Evolutionary conservation across 2,113 vertebrate genomes (phyloP), one percentile per base, ranked within the genome.

Genomic region (Etia nguti): DNA sequence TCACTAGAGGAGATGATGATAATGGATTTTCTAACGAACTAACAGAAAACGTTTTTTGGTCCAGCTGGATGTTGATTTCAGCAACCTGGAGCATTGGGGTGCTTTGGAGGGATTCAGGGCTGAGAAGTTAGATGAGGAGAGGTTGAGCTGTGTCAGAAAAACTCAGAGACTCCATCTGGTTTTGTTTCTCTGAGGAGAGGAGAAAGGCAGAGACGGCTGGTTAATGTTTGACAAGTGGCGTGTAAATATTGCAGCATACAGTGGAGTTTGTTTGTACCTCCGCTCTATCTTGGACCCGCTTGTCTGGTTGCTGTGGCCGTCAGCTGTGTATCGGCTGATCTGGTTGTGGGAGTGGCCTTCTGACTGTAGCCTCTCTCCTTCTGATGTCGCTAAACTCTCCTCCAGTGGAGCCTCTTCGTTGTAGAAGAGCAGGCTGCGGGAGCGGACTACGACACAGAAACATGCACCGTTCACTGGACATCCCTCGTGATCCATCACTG

Each of bases 371-470:
- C 95, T 92, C 57, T 97, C 97, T 6, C 96, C 95, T 85, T 98
- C 97, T 92, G 97, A 87, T 3, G 97, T 96, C 92, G 97, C 94
- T 90, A 96, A 94, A 85, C 97, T 91, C 24, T 98, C 98, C 94
- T 98, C 98, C 96, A 98, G 93, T 0, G 97, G 96, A 81, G 97
- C 91, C 31, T 95, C 97, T 83, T 99, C 98, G 3, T 98, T 97
- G 38, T 98, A 99, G 97, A 98, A 99, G 94, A 99, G 97, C 84
- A 99, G 98, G 96, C 96, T 99, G 87, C 99, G 97, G 81, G 98
- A 99, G 9, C 98, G 98, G 96, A 99, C 99, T 99, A 94, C 4
- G 77, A 94, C 77, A 92, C 29, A 96, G 90, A 89, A 80, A 89
- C n/a, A 95, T 88, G 92, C 65, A 89, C 0, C 18, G 59, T 10